Evolutionary conservation across 2,797 vertebrate genomes (phyloP).

Genomic region (Channallabes apus): DNA sequence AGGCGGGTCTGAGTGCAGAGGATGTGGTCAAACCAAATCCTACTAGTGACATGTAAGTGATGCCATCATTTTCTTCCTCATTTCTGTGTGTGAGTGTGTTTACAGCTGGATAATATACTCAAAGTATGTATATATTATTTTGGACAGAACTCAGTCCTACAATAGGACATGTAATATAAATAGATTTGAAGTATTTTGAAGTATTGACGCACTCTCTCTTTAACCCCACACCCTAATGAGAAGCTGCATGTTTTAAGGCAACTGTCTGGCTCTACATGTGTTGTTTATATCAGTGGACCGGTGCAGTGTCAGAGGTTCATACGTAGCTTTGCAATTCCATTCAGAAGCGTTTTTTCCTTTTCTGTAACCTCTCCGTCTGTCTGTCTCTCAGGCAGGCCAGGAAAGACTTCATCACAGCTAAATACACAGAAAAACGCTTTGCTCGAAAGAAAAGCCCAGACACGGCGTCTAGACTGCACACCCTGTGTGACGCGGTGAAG

Average conservation of each 20-base stretch:
- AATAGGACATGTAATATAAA: neutral
- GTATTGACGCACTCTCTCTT: neutral
- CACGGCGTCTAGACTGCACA: slow-evolving; percentile 79
- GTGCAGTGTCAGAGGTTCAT: neutral
- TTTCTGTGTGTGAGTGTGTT: neutral
- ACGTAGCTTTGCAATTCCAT: neutral
- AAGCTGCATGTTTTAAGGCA: neutral
- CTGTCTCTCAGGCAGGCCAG: slow-evolving; percentile 86
- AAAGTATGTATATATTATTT: no score
- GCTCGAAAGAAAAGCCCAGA: slow-evolving; percentile 84
- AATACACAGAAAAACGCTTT: slow-evolving; percentile 93
- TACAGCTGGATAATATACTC: neutral
- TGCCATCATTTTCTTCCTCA: neutral
- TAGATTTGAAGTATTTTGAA: neutral
- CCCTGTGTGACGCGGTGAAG: slow-evolving; percentile 92
- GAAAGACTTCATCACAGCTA: slow-evolving; percentile 97
- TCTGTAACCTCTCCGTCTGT: neutral
- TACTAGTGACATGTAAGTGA: slow-evolving; percentile 92
- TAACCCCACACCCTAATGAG: neutral
- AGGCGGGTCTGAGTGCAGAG: slow-evolving; percentile 86
- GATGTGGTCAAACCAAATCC: slow-evolving; percentile 89
- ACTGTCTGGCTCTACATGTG: neutral
- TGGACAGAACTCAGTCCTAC: neutral
- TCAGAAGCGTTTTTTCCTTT: slow-evolving; percentile 7
- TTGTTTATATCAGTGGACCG: neutral